Conservation (phyloP, 2,113 vertebrate genomes). For the Toxotes chatareus region DNA sequence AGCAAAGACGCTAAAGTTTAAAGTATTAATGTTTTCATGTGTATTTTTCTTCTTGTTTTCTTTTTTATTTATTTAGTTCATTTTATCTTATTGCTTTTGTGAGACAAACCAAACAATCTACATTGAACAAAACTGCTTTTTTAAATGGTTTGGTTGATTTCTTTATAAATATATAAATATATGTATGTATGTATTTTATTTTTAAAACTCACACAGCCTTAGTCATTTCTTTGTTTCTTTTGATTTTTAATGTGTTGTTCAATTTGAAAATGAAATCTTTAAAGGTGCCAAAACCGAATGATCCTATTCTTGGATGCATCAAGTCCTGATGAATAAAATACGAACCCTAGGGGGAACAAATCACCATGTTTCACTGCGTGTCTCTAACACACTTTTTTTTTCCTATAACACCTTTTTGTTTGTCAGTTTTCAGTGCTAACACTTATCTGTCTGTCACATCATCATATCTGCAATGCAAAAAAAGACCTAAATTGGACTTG, state of each 20-base stretch:
- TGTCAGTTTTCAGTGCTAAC: background rate
- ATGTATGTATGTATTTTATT: constrained; percentile 81
- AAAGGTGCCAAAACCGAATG: constrained; percentile 88
- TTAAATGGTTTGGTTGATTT: constrained; percentile 79
- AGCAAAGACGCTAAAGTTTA: constrained; percentile 79
- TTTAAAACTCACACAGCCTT: constrained; percentile 85
- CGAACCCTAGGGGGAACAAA: constrained; percentile 83
- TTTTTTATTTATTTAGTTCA: constrained; percentile 66
- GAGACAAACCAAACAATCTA: constrained; percentile 80
- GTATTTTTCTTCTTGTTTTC: constrained; percentile 71
- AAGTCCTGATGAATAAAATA: constrained; percentile 87
- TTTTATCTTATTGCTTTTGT: constrained; percentile 76
- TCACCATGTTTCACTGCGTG: constrained; percentile 67
- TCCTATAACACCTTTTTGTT: constrained; percentile 2
- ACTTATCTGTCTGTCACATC: constrained; percentile 26
- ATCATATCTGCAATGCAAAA: background rate
- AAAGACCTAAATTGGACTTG: background rate
- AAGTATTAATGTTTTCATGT: constrained; percentile 84
- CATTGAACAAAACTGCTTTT: constrained; percentile 79
- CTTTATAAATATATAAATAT: constrained; percentile 79
- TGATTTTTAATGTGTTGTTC: constrained; percentile 82
- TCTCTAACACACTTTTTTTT: constrained; percentile 53
- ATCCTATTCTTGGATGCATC: constrained; percentile 87
- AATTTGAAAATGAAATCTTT: constrained; percentile 84
- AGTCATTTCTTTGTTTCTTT: constrained; percentile 80